These are phyloP conservation scores for Microctonus brassicae DNA, from an alignment of 2,888 invertebrate genomes.

Conservation along the genomic window DNA sequence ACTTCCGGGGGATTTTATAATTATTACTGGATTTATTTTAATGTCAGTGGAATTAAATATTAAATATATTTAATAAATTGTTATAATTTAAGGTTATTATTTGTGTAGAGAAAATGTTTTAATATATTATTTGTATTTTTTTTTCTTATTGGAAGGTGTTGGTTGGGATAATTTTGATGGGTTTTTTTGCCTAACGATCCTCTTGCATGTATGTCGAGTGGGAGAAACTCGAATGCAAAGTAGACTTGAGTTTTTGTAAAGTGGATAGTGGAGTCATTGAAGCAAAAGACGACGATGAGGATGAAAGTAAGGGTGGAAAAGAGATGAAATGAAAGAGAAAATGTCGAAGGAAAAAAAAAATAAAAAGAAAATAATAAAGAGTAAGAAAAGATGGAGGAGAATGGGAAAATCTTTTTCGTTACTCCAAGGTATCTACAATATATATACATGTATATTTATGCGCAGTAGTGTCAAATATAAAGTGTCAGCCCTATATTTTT, in stretches of 20 bases:
- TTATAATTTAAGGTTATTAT: too few species aligned
- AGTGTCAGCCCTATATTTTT: background rate
- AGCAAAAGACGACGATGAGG: background rate
- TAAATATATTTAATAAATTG: too few species aligned
- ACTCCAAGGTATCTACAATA: too few species aligned
- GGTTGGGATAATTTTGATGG: background rate
- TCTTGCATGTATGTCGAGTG: conserved; percentile 4
- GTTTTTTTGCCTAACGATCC: conserved; percentile 2
- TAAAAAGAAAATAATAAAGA: background rate
- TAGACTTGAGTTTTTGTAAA: background rate
- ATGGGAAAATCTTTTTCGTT: background rate
- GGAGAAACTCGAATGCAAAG: background rate
- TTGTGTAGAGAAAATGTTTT: too few species aligned
- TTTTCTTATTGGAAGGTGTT: background rate
- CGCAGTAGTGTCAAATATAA: background rate
- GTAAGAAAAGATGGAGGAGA: background rate
- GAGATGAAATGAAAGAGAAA: background rate
- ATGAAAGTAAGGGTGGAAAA: background rate
- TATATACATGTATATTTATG: background rate
- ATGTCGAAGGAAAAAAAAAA: background rate
- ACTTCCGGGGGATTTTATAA: too few species aligned
- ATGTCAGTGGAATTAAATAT: too few species aligned
- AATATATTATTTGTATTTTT: background rate
- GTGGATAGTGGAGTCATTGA: conserved; percentile 1
- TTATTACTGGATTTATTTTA: too few species aligned